Evolutionary conservation across 2,888 invertebrate genomes (phyloP), one percentile per base, ranked within the genome.

Genomic region (Lepidochrysops patricia): DNA sequence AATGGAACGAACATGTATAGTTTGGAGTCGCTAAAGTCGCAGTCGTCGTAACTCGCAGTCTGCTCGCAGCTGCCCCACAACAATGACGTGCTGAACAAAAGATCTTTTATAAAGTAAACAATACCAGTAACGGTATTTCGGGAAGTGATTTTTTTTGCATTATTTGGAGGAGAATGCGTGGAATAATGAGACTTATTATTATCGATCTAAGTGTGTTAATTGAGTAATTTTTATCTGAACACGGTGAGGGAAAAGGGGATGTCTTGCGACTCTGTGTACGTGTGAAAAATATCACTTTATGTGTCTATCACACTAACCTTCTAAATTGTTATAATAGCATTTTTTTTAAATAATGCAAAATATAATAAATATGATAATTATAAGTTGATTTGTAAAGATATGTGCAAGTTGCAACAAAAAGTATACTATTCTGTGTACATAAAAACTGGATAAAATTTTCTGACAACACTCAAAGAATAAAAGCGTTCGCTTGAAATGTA

Each of bases 1-100:
- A n/a, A n/a, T n/a, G n/a, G n/a, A n/a, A n/a, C n/a, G n/a, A n/a
- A n/a, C n/a, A n/a, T 35, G n/a, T 35, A 35, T 1, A 4, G 35
- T 35, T 5, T 13, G 23, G 23, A 43, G 43, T 9, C 19, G 19
- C 4, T 9, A 43, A 43, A 6, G 7, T 7, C 9, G 29, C 2
- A 9, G 6, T 29, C 9, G 15, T 43, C 34, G n/a, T n/a, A n/a
- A n/a, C n/a, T n/a, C n/a, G 34, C 58, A 58, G 50, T 58, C 58
- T n/a, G 19, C 57, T 27, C 23, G 61, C 66, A 66, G 66, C 66
- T 64, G 66, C 63, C 58, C 15, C 56, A 35, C 32, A 63, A 67
- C 73, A 69, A 69, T 71, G 67, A 57, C 57, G 58, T 57, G 43
- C 60, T 43, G 50, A 57, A 64, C 61, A 64, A 61, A 61, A 58